These are phyloP conservation scores for Bombus confusus DNA, from an alignment of 1,140 invertebrate genomes.

Conservation along the genomic window DNA sequence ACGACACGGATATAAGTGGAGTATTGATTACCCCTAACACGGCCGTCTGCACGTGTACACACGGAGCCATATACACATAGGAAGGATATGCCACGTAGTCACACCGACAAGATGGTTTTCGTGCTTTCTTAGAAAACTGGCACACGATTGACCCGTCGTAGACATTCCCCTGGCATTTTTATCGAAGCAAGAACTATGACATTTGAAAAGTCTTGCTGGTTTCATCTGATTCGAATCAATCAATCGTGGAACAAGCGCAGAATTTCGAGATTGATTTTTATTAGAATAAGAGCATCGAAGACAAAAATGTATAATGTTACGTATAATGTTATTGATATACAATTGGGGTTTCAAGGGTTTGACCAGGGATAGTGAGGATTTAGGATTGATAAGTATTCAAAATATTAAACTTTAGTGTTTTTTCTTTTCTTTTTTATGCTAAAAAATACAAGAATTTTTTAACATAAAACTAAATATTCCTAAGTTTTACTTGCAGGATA, in stretches of 20 bases:
- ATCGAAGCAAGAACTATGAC: neutral
- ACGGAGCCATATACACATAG: neutral
- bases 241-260: neutral
- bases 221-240: neutral
- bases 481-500: no score
- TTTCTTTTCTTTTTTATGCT: no score
- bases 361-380: no score
- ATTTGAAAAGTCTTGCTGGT: neutral
- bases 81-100: neutral
- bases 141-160: neutral
- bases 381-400: no score
- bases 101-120: slow-evolving; percentile 6
- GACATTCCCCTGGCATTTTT: neutral
- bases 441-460: no score
- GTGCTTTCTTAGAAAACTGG: slow-evolving; percentile 3
- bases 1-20: slow-evolving; percentile 63
- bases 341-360: neutral
- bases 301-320: no score
- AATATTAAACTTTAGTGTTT: no score
- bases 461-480: no score
- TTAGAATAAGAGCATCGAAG: neutral
- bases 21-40: slow-evolving; percentile 70
- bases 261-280: neutral
- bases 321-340: no score
- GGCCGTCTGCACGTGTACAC: slow-evolving; percentile 8